phyloP scores from a whole-genome alignment of 2,888 invertebrate genomes.

The Theretra japonica region DNA sequence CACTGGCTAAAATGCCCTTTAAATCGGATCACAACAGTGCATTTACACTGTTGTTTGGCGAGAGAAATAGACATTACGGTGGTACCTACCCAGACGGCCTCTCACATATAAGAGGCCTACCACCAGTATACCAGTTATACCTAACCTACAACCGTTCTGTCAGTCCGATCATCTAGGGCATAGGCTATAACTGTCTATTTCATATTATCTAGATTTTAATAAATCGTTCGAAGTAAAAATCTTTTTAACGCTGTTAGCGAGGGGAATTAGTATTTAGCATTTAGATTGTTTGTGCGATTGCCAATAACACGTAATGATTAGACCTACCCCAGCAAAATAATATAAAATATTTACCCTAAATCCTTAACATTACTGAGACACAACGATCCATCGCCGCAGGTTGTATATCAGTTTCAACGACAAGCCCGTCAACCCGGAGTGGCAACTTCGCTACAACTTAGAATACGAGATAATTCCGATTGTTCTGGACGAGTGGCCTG shows the following conservation, averaged over 20 bases:
- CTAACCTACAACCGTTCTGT: too few species aligned
- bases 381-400: neutral
- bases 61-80: too few species aligned
- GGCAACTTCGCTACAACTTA: conserved; percentile 11
- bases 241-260: neutral
- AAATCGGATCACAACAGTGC: too few species aligned
- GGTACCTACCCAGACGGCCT: too few species aligned
- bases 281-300: conserved; percentile 12
- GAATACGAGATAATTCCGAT: conserved; percentile 20
- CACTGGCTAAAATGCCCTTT: too few species aligned
- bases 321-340: too few species aligned
- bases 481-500: conserved; percentile 8
- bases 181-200: too few species aligned
- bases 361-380: neutral
- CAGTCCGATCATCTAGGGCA: too few species aligned
- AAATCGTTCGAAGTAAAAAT: neutral
- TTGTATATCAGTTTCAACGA: neutral
- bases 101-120: too few species aligned
- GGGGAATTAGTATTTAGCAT: conserved; percentile 8
- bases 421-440: neutral
- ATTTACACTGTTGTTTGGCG: too few species aligned
- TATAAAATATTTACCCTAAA: neutral
- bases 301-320: neutral
- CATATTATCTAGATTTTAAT: too few species aligned
- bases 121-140: too few species aligned